Evolutionary conservation across 1,140 invertebrate genomes (phyloP).

Genomic region (Drosophila ercepeae): DNA sequence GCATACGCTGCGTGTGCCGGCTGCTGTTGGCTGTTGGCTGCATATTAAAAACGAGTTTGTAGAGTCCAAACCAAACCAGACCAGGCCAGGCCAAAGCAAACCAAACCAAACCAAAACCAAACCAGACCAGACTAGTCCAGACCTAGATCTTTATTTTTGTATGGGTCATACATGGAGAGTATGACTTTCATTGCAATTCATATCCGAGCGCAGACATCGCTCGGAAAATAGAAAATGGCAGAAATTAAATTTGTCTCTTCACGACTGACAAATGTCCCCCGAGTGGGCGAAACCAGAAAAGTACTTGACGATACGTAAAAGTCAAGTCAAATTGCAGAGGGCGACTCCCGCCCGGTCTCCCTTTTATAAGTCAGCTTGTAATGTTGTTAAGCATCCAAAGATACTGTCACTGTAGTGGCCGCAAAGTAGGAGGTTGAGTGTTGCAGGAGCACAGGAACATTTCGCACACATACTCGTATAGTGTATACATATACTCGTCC

Average conservation of each 20-base stretch:
- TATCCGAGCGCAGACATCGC: conserved; percentile 71
- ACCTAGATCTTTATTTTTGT: conserved; percentile 22
- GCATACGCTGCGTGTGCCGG: conserved; percentile 66
- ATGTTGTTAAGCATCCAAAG: conserved; percentile 82
- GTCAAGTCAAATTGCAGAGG: conserved; percentile 78
- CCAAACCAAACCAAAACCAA: conserved; percentile 6
- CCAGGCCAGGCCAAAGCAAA: conserved; percentile 7
- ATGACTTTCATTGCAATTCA: conserved; percentile 80
- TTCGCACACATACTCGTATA: conserved; percentile 3
- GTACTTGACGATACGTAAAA: conserved; percentile 83
- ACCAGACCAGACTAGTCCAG: conserved; percentile 1
- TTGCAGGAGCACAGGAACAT: conserved; percentile 1
- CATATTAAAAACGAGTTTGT: conserved; percentile 74
- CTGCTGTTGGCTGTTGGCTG: conserved; percentile 23
- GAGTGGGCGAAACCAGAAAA: conserved; percentile 81
- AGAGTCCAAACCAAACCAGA: conserved; percentile 5
- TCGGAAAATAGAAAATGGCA: conserved; percentile 63
- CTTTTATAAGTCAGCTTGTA: conserved; percentile 80
- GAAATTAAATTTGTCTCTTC: conserved; percentile 83
- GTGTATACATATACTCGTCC: background rate
- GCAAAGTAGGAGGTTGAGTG: conserved; percentile 26
- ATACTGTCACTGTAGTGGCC: conserved; percentile 80
- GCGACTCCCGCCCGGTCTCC: conserved; percentile 8
- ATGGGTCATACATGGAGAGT: conserved; percentile 21
- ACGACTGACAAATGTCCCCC: conserved; percentile 82